These are phyloP conservation scores for Plutomurus gul DNA, from an alignment of 1,140 invertebrate genomes.

Conservation along the genomic window DNA sequence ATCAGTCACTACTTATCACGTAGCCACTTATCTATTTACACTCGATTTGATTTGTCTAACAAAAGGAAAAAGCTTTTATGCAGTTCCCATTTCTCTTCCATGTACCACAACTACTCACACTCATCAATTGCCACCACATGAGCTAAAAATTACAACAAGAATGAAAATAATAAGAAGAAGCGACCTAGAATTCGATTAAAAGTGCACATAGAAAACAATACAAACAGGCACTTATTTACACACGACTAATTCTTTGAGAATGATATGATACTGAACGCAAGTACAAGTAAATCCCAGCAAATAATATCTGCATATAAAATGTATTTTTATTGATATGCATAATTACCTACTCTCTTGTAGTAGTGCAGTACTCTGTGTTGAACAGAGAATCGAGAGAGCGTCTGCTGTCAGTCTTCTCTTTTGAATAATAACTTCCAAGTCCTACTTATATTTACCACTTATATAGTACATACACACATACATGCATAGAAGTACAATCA, in stretches of 20 bases:
- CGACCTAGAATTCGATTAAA: slow-evolving; percentile 14
- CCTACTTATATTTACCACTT: no score
- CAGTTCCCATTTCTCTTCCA: slow-evolving; percentile 15
- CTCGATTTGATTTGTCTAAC: background rate
- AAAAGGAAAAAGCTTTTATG: background rate
- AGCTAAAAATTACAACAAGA: background rate
- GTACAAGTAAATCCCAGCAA: no score
- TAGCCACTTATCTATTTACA: background rate
- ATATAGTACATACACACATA: no score
- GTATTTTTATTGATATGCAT: no score
- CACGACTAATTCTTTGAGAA: background rate
- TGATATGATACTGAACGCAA: background rate
- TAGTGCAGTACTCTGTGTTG: no score
- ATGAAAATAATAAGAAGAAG: background rate
- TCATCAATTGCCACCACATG: slow-evolving; percentile 14
- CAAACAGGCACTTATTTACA: background rate
- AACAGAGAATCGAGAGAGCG: no score
- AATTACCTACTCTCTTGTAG: no score
- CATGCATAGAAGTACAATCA: no score
- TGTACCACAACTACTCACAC: no score
- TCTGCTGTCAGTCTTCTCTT: no score
- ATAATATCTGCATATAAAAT: no score
- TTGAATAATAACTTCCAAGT: no score
- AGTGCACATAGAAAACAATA: background rate
- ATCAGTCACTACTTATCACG: background rate